Evolutionary conservation across 2,888 invertebrate genomes (phyloP).

Genomic region (Phania funesta): DNA sequence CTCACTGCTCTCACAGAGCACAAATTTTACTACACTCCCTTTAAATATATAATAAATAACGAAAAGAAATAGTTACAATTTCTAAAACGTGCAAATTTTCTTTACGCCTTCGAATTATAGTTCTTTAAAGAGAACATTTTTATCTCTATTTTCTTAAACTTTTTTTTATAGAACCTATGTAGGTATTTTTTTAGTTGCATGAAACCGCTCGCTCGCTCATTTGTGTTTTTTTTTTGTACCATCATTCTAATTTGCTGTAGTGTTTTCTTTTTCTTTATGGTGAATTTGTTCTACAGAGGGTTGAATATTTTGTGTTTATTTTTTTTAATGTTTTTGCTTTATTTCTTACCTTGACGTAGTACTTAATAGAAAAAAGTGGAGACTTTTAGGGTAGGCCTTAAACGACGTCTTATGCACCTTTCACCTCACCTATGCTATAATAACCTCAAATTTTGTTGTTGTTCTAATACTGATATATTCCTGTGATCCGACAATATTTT

Average conservation of each 20-base stretch:
- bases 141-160: not conserved
- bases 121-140: not conserved
- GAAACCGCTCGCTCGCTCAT: not conserved
- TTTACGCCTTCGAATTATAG: too few species aligned
- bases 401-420: not conserved
- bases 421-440: too few species aligned
- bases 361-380: not conserved
- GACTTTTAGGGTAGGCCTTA: not conserved
- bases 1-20: too few species aligned
- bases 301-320: constrained; percentile 8
- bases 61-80: too few species aligned
- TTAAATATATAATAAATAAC: too few species aligned
- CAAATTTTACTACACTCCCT: too few species aligned
- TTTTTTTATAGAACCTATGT: not conserved
- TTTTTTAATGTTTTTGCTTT: not conserved
- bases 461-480: too few species aligned
- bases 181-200: not conserved
- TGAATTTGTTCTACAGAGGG: not conserved
- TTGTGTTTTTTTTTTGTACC: not conserved
- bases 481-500: too few species aligned
- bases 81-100: too few species aligned
- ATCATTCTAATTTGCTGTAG: too few species aligned
- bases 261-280: not conserved
- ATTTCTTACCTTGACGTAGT: constrained; percentile 3
- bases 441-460: too few species aligned